Evolutionary conservation across 1,140 invertebrate genomes (phyloP), one percentile per base, ranked within the genome.

Genomic region (Pseudomyrmex dendroicus): DNA sequence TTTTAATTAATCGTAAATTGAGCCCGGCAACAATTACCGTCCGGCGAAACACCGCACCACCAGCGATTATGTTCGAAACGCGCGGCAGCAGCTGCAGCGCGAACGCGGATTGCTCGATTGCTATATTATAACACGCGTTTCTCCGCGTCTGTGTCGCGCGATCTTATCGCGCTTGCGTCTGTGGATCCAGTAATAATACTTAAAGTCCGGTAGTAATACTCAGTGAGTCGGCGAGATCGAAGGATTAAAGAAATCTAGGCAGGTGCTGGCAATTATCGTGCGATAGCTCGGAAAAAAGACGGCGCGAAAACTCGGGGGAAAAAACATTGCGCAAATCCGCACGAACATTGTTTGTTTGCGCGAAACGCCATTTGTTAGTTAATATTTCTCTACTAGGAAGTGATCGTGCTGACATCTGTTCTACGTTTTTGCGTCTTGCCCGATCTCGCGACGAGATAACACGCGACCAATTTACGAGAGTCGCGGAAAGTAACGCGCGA

Each of bases 1-100:
- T 48, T 72, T 80, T 72, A 80, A 80, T 80, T 80, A 80, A 72
- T 72, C 66, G 67, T 68, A 80, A 80, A 72, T 80, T 80, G 35
- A 50, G 56, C n/a, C 54, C 10, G 46, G 64, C 22, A 17, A 80
- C 44, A 72, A 80, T 80, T 70, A 80, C 20, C 35, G 54, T 59
- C 66, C 15, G n/a, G n/a, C 35, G 35, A 57, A 25, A 25, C 25
- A 73, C 44, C 44, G 44, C 54, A 44, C 50, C 54, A 20, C 50
- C 7, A 78, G 57, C 15, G 44, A 70, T 15, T 77, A 77, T 35
- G 5, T 56, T 46, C 54, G 66, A 25, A 25, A 67, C 22, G 35
- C 13, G 12, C 35, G 35, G 4, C 66, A 15, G 61, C 22, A 35
- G 64, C 54, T 48, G 17, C n/a, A 48, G 15, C 20, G 22, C 44